These are phyloP conservation scores for Megamerina dolium DNA, from an alignment of 2,888 invertebrate species.

Conservation along the genomic window DNA sequence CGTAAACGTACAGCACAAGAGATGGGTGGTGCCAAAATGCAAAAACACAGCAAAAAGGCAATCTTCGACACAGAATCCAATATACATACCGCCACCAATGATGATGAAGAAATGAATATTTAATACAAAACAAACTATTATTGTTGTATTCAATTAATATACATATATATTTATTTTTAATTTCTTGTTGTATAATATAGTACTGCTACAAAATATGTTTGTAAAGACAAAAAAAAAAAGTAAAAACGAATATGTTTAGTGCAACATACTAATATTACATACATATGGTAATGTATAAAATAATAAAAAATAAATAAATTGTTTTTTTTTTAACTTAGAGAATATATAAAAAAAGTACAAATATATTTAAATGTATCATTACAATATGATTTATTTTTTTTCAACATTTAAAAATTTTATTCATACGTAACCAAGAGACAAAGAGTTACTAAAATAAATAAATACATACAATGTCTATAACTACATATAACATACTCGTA, in stretches of 20 bases:
- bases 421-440: slow-evolving; percentile 1
- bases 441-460: slow-evolving; percentile 9
- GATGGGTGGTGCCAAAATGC: slow-evolving; percentile 38
- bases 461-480: no score
- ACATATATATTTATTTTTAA: slow-evolving; percentile 8
- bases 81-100: slow-evolving; percentile 16
- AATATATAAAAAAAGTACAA: neutral
- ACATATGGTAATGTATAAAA: no score
- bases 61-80: slow-evolving; percentile 44
- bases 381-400: neutral
- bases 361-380: neutral
- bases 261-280: slow-evolving; percentile 12
- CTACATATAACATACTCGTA: no score
- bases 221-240: slow-evolving; percentile 1
- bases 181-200: slow-evolving; percentile 14
- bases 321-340: neutral
- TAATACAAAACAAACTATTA: neutral
- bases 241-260: slow-evolving; percentile 9
- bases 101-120: slow-evolving; percentile 20
- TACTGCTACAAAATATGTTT: slow-evolving; percentile 16
- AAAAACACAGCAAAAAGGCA: slow-evolving; percentile 49
- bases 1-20: slow-evolving; percentile 78
- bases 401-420: slow-evolving; percentile 1
- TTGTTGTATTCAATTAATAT: slow-evolving; percentile 10
- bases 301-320: slow-evolving; percentile 15